Evolutionary conservation across 1,140 invertebrate genomes (phyloP).

Genomic region (Ylistrum balloti): DNA sequence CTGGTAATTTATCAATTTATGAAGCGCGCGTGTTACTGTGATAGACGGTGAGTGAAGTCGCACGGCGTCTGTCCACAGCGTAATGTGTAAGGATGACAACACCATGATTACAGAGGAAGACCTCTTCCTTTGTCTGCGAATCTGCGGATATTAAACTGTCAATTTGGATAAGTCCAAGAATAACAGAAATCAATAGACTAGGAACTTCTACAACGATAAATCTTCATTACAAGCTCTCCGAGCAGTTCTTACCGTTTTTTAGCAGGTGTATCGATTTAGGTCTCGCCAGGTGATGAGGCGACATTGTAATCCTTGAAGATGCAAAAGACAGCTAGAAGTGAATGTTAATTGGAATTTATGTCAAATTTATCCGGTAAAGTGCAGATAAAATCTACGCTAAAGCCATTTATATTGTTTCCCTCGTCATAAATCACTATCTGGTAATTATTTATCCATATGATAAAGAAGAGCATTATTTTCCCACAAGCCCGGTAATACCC

Average conservation of each 20-base stretch:
- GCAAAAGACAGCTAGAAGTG: not conserved
- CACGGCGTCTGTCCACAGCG: not conserved
- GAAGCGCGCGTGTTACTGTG: not conserved
- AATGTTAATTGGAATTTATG: slow-evolving; percentile 2
- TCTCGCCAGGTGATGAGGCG: not conserved
- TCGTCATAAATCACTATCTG: too few relatives aligned
- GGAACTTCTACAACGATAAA: not conserved
- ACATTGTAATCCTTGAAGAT: slow-evolving; percentile 3
- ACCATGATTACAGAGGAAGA: not conserved
- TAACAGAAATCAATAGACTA: slow-evolving; percentile 8
- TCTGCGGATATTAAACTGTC: slow-evolving; percentile 23
- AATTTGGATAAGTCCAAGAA: slow-evolving; percentile 1
- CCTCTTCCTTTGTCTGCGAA: not conserved
- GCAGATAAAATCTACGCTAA: not conserved
- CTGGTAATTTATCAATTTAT: too few relatives aligned
- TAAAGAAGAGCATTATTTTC: too few relatives aligned
- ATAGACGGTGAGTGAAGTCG: not conserved
- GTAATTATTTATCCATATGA: too few relatives aligned
- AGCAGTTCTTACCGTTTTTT: not conserved
- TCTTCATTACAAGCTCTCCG: slow-evolving; percentile 3
- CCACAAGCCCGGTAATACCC: too few relatives aligned
- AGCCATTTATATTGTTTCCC: not conserved
- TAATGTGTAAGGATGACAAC: not conserved
- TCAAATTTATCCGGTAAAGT: not conserved
- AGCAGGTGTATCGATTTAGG: not conserved